These are phyloP conservation scores for Leptopilina clavipes DNA, from an alignment of 1,140 invertebrate species.

Conservation along the genomic window DNA sequence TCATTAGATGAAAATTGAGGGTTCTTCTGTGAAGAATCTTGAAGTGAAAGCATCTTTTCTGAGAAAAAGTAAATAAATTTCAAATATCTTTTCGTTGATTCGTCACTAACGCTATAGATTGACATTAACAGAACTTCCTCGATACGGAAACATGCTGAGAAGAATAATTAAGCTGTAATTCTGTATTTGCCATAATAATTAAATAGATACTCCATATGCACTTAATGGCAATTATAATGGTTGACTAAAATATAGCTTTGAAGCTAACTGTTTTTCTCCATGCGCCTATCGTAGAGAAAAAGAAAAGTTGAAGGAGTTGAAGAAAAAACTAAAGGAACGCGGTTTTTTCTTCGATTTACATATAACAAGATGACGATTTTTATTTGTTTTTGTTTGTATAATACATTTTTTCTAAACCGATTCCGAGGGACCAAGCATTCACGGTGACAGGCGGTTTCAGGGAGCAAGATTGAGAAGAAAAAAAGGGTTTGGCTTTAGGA, in stretches of 20 bases:
- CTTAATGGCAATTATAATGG: no score
- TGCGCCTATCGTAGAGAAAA: neutral
- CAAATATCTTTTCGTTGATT: no score
- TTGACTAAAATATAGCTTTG: no score
- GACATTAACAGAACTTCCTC: no score
- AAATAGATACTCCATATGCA: no score
- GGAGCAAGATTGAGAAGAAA: conserved; percentile 36
- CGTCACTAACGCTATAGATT: no score
- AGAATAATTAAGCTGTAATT: no score
- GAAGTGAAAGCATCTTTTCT: neutral
- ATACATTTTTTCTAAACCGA: conserved; percentile 67
- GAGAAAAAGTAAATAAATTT: neutral
- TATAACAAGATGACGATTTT: conserved; percentile 72
- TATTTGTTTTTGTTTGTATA: conserved; percentile 66
- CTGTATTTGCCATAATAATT: no score
- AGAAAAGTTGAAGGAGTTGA: conserved; percentile 32
- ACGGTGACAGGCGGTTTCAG: conserved; percentile 22
- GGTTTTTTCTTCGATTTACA: conserved; percentile 61
- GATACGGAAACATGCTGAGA: no score
- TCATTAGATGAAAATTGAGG: neutral
- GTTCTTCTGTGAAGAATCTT: neutral
- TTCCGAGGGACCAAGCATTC: conserved; percentile 48
- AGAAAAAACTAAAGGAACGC: conserved; percentile 38
- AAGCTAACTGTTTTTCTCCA: neutral
- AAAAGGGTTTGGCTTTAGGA: conserved; percentile 45